Evolutionary conservation across 2,888 invertebrate species (phyloP), one percentile per base, ranked within the genome.

Genomic region (Hirtodrosophila duncani): DNA sequence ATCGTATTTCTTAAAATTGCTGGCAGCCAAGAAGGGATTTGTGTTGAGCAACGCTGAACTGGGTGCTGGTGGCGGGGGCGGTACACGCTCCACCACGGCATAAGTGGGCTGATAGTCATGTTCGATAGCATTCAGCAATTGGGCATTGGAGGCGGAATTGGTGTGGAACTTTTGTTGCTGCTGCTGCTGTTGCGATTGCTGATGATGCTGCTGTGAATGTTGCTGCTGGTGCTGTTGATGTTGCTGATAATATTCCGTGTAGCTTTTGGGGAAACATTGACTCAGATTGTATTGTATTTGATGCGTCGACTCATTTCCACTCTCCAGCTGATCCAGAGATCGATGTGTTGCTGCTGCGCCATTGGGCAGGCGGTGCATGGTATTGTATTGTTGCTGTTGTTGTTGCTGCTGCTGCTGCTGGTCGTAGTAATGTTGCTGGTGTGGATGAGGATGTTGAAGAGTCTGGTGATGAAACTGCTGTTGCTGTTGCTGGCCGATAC

Each of bases 381-480:
- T 80, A 53, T 79, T 82, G 82, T 87, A 88, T 61, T 87, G 87
- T 77, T 85, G 85, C 39, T 63, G 67, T 4, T 53, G 60, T 4
- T 70, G 65, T 0, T 39, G 61, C 1, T 52, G 62, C 0, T 57
- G 69, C 8, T 65, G 45, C 13, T 56, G 44, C 1, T 72, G 61
- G 43, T 56, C 46, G 38, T 77, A 80, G 29, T 83, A 81, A 44
- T 74, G 46, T 1, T 51, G 52, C 7, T 45, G 48, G 1, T 57
- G 50, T 27, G 45, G 69, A 31, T 49, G 84, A 83, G 84, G 84
- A 84, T 85, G 86, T 56, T 80, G 84, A 65, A 51, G 71, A 74
- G 74, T 51, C 84, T 85, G 84, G 84, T 85, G 86, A 84, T 86
- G 85, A 83, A 83, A 85, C 81, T 86, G 77, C 13, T 67, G 78